These are phyloP conservation scores for Esox niger DNA, from an alignment of 2,113 vertebrate species.

Conservation along the genomic window DNA sequence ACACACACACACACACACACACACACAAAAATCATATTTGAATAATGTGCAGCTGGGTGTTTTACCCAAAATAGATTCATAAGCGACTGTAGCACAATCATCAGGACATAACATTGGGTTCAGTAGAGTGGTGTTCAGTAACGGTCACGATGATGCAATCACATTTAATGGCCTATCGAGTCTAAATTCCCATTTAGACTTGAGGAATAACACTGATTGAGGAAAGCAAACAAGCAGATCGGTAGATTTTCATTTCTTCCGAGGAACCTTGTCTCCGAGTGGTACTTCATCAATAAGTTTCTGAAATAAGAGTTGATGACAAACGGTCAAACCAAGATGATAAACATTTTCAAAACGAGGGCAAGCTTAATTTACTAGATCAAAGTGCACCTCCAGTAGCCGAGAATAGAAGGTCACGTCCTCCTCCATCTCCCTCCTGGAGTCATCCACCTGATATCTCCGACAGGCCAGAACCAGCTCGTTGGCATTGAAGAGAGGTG, in stretches of 20 bases:
- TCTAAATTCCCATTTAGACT: neutral
- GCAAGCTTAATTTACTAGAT: neutral
- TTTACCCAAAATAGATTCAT: neutral
- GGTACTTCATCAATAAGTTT: conserved; percentile 80
- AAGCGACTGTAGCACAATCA: neutral
- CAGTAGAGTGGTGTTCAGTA: neutral
- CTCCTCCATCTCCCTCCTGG: conserved; percentile 64
- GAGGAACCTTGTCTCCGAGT: conserved; percentile 79
- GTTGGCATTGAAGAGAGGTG: conserved; percentile 70
- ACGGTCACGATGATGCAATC: neutral
- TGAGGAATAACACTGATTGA: neutral
- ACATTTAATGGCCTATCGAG: conserved; percentile 4
- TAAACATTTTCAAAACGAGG: neutral
- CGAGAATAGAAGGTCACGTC: conserved; percentile 62
- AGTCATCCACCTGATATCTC: conserved; percentile 75
- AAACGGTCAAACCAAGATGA: neutral
- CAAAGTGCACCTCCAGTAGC: conserved; percentile 59
- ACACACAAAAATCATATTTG: neutral
- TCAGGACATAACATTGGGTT: neutral
- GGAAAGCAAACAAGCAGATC: neutral
- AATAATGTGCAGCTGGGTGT: neutral
- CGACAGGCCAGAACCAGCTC: conserved; percentile 75
- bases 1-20: neutral
- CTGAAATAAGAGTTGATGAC: conserved; percentile 59
- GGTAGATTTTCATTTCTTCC: conserved; percentile 65